A percentile compares a stretch with the other conserved stretches of the same genome.
These are phyloP conservation scores for Drosophila hydei DNA, from an alignment of 1,140 invertebrate genomes.

Conservation along the genomic window DNA sequence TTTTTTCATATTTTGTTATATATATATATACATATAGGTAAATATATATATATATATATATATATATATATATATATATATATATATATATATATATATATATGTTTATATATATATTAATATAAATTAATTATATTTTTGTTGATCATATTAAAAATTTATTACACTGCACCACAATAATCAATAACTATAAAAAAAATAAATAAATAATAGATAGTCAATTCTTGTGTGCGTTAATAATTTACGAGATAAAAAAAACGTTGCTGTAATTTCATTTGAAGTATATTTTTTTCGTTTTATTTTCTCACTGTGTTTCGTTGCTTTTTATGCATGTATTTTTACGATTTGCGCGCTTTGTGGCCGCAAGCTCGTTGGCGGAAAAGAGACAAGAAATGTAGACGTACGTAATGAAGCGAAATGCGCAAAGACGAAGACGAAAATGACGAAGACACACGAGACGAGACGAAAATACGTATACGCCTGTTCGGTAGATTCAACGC, in stretches of 20 bases:
- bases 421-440: conserved; percentile 44
- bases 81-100: neutral
- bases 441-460: conserved; percentile 36
- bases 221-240: conserved; percentile 12
- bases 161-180: conserved; percentile 58
- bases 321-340: conserved; percentile 40
- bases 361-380: neutral
- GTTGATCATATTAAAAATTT: conserved; percentile 1
- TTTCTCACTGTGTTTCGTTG: conserved; percentile 44
- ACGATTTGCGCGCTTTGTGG: conserved; percentile 37
- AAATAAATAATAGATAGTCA: conserved; percentile 5
- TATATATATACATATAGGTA: too few relatives aligned
- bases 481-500: conserved; percentile 78
- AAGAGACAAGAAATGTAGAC: conserved; percentile 22
- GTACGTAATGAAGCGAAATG: conserved; percentile 44
- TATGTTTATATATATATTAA: neutral
- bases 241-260: conserved; percentile 21
- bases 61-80: neutral
- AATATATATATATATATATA: too few relatives aligned
- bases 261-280: conserved; percentile 36
- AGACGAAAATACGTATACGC: conserved; percentile 71
- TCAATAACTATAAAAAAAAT: conserved; percentile 52
- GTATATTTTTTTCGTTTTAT: conserved; percentile 35
- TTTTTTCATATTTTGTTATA: neutral
- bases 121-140: conserved; percentile 4